Conservation (phyloP, 1,140 invertebrate genomes). For the Helicoverpa armigera region DNA sequence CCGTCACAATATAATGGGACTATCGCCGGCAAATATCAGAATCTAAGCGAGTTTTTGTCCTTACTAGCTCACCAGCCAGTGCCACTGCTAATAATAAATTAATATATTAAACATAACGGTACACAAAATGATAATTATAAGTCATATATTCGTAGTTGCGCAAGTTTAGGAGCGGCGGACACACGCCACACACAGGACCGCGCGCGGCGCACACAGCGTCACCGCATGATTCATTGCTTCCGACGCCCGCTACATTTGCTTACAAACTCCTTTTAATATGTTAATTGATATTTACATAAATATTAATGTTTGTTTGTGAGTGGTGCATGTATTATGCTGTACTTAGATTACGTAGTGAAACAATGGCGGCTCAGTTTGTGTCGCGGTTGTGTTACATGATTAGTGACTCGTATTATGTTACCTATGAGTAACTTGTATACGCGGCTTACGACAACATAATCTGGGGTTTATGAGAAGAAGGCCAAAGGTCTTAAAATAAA, state of each 20-base stretch:
- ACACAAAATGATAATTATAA: too few species aligned
- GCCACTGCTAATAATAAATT: too few species aligned
- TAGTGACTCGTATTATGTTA: background rate
- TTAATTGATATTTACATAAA: constrained; percentile 51
- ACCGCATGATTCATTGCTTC: constrained; percentile 48
- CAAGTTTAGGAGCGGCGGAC: constrained; percentile 11
- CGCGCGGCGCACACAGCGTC: background rate
- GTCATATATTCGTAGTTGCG: too few species aligned
- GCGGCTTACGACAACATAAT: too few species aligned
- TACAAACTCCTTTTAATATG: constrained; percentile 50
- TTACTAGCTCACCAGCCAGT: too few species aligned
- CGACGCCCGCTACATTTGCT: constrained; percentile 33
- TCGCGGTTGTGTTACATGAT: too few species aligned
- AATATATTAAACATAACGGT: too few species aligned
- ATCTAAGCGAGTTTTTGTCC: too few species aligned
- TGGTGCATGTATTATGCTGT: constrained; percentile 30
- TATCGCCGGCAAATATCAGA: too few species aligned
- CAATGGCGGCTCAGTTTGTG: background rate
- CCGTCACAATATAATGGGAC: too few species aligned
- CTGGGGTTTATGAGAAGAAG: too few species aligned
- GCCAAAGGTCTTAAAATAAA: too few species aligned
- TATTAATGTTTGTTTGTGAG: constrained; percentile 47
- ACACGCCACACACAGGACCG: background rate
- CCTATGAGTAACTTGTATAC: background rate
- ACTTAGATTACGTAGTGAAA: constrained; percentile 11